Conservation (phyloP, 2,888 invertebrate genomes). For the Crioceris asparagi region DNA sequence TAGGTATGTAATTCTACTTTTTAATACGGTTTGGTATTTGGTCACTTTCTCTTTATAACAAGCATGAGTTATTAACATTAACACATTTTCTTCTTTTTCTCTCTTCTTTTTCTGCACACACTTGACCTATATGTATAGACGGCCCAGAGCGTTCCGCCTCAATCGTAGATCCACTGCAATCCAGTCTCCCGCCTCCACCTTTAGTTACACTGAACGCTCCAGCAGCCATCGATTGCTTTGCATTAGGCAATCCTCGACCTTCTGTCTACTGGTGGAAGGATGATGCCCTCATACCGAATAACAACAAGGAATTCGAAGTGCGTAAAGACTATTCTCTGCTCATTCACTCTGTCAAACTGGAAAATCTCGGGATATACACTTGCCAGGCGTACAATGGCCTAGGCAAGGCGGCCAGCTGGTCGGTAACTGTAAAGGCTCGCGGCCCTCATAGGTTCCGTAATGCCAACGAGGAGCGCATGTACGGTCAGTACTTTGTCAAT, state of each 20-base stretch:
- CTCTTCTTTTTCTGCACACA: background rate
- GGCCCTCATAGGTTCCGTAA: slow-evolving; percentile 52
- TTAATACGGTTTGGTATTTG: no score
- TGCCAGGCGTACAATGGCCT: slow-evolving; percentile 83
- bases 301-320: slow-evolving; percentile 58
- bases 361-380: slow-evolving; percentile 73
- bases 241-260: slow-evolving; percentile 72
- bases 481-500: slow-evolving; percentile 48
- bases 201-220: slow-evolving; percentile 59
- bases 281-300: slow-evolving; percentile 60
- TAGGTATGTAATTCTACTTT: no score
- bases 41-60: no score
- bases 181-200: slow-evolving; percentile 41
- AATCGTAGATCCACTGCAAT: no score
- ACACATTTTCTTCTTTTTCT: no score
- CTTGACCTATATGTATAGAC: no score
- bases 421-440: slow-evolving; percentile 59
- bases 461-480: slow-evolving; percentile 45
- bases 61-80: no score
- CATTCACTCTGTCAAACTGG: slow-evolving; percentile 58
- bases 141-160: no score
- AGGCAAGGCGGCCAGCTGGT: slow-evolving; percentile 62
- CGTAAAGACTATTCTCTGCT: slow-evolving; percentile 62
- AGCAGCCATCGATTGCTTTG: slow-evolving; percentile 64
- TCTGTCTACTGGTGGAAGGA: slow-evolving; percentile 79